A percentile compares a stretch with the other conserved stretches of the same genome.
phyloP scores from a whole-genome alignment of 1,140 invertebrate genomes.

The Euwallacea similis region DNA sequence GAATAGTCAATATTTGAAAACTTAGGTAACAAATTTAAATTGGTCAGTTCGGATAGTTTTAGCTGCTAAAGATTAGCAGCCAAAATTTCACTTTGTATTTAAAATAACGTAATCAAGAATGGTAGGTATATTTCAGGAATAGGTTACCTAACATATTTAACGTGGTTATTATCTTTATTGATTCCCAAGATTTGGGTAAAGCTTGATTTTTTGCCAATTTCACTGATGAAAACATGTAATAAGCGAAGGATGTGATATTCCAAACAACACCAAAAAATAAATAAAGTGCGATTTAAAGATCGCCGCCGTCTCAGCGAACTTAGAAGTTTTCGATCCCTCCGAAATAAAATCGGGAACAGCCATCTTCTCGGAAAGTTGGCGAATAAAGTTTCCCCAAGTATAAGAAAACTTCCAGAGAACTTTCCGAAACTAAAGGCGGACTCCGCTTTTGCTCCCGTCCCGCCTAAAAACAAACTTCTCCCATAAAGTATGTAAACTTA shows the following conservation, averaged over 20 bases:
- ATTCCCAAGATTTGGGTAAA: too few relatives aligned
- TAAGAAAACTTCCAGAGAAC: slow-evolving; percentile 28
- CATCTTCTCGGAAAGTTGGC: slow-evolving; percentile 29
- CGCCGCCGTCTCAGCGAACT: slow-evolving; percentile 23
- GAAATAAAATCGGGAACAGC: slow-evolving; percentile 33
- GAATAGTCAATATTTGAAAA: too few relatives aligned
- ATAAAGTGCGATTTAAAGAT: slow-evolving; percentile 33
- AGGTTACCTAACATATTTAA: not conserved
- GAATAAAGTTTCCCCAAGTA: slow-evolving; percentile 33
- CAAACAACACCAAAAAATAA: slow-evolving; percentile 17
- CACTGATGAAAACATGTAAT: not conserved
- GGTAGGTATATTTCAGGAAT: not conserved
- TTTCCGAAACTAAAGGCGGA: slow-evolving; percentile 38
- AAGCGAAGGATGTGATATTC: not conserved
- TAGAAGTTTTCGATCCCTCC: slow-evolving; percentile 14
- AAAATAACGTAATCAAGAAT: not conserved
- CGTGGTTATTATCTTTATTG: too few relatives aligned
- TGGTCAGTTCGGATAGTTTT: too few relatives aligned
- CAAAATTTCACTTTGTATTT: not conserved
- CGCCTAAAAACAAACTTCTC: slow-evolving; percentile 50
- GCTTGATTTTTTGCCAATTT: not conserved
- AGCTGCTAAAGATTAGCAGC: not conserved
- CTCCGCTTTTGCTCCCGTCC: slow-evolving; percentile 38
- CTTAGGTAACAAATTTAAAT: too few relatives aligned
- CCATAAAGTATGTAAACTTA: slow-evolving; percentile 55